These are phyloP conservation scores for Gopherus evgoodei DNA, from an alignment of 2,113 vertebrate species.

Conservation along the genomic window DNA sequence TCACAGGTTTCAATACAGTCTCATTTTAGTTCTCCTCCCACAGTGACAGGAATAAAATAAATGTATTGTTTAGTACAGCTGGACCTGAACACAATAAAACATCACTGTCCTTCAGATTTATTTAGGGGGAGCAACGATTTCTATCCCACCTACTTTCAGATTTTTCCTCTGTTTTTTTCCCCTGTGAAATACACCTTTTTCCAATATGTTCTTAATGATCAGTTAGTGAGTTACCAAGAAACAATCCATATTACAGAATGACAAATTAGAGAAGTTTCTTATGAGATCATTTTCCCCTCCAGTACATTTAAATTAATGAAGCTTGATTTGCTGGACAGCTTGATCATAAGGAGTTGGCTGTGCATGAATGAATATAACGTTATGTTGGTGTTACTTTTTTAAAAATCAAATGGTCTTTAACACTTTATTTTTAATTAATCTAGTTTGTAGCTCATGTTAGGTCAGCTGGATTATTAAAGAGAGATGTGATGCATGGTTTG, in stretches of 20 bases:
- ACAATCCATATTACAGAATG: background rate
- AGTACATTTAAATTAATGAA: conserved; percentile 33
- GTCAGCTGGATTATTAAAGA: conserved; percentile 47
- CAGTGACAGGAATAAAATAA: background rate
- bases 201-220: conserved; percentile 40
- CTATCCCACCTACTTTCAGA: conserved; percentile 17
- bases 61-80: background rate
- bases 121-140: background rate
- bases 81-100: background rate
- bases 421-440: conserved; percentile 23
- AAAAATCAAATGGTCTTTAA: conserved; percentile 51
- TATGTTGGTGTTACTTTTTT: conserved; percentile 18
- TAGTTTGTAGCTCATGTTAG: conserved; percentile 39
- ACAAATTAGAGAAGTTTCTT: conserved; percentile 30
- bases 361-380: background rate
- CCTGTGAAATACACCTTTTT: conserved; percentile 12
- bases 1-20: background rate
- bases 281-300: background rate
- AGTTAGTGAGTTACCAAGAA: conserved; percentile 29
- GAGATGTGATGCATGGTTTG: background rate
- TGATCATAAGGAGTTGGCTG: conserved; percentile 38
- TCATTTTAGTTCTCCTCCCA: background rate
- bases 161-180: conserved; percentile 12
- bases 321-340: conserved; percentile 52
- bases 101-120: background rate